Conservation (phyloP, 2,113 vertebrate species). For the Melospiza georgiana region DNA sequence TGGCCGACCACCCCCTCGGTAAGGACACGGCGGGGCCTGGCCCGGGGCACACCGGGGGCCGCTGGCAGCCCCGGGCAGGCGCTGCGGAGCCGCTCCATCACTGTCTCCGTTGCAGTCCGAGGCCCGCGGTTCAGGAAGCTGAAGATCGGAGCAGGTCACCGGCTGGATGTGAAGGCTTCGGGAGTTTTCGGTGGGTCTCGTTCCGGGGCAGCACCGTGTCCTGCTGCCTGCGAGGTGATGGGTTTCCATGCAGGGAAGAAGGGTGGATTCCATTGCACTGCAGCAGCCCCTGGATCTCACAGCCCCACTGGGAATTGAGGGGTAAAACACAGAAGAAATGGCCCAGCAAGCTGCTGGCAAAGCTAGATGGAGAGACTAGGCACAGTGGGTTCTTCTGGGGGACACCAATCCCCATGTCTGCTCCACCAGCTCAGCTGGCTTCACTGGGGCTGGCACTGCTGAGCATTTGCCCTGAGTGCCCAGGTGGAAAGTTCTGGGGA, state of each 20-base stretch:
- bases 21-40: background rate
- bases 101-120: constrained; percentile 72
- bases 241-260: background rate
- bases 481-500: background rate
- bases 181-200: constrained; percentile 86
- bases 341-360: rapidly evolving
- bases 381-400: background rate
- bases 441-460: rapidly evolving
- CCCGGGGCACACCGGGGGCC: too few species aligned
- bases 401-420: rapidly evolving
- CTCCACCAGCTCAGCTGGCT: background rate
- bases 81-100: rapidly evolving
- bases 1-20: constrained; percentile 87
- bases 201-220: background rate
- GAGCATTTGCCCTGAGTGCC: background rate
- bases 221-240: background rate
- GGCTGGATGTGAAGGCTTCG: constrained; percentile 84
- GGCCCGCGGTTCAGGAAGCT: constrained; percentile 82
- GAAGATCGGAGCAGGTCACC: constrained; percentile 86
- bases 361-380: background rate
- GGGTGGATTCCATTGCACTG: rapidly evolving
- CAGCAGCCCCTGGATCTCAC: background rate
- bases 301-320: background rate
- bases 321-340: background rate
- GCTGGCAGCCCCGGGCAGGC: background rate